phyloP scores from a whole-genome alignment of 2,888 invertebrate genomes.

The Acleris emargana region DNA sequence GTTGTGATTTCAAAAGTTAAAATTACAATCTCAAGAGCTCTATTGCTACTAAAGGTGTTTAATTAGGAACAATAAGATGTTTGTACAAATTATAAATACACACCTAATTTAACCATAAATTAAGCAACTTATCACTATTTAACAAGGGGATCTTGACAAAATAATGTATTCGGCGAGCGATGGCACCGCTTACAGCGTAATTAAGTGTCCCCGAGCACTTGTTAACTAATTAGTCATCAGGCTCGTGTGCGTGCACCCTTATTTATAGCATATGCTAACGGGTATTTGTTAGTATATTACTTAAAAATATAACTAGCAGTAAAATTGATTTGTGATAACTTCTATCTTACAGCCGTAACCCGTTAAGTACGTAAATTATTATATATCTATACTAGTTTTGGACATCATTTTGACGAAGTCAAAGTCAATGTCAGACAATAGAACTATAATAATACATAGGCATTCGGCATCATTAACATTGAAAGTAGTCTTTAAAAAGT shows the following conservation, averaged over 20 bases:
- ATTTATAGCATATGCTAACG: conserved; percentile 56
- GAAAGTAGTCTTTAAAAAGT: too few relatives aligned
- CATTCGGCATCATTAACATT: too few relatives aligned
- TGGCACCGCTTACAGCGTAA: conserved; percentile 72
- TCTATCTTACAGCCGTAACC: neutral
- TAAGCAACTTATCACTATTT: conserved; percentile 64
- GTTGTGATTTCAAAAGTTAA: too few relatives aligned
- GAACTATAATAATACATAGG: too few relatives aligned
- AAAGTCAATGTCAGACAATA: too few relatives aligned
- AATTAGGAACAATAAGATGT: too few relatives aligned
- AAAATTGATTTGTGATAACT: neutral
- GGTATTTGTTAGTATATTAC: neutral
- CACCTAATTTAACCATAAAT: conserved; percentile 47
- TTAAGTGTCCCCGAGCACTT: conserved; percentile 75
- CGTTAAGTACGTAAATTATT: too few relatives aligned
- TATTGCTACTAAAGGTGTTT: too few relatives aligned
- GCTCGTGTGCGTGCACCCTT: conserved; percentile 62
- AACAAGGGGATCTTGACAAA: conserved; percentile 63
- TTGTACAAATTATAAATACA: neutral
- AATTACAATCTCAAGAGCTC: too few relatives aligned
- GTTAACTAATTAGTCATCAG: conserved; percentile 77
- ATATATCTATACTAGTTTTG: too few relatives aligned
- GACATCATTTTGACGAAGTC: too few relatives aligned
- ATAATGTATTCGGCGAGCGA: conserved; percentile 65
- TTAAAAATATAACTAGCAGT: neutral